Conservation (phyloP, 2,888 invertebrate species). For the Tachina grossa region DNA sequence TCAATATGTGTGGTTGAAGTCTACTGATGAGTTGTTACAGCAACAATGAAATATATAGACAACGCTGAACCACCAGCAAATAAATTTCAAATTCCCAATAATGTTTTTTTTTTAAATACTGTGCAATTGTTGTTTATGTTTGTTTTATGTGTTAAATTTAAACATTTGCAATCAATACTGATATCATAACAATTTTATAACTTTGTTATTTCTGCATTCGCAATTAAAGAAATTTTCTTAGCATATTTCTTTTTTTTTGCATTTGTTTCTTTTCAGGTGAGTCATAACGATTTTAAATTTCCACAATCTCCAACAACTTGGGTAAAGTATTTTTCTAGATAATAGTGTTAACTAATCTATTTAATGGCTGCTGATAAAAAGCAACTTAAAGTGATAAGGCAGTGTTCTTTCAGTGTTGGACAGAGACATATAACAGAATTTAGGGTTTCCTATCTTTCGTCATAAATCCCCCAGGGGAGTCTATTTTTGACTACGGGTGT, state of each 20-base stretch:
- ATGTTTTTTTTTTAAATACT: not conserved
- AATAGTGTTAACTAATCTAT: not conserved
- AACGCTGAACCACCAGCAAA: too few relatives aligned
- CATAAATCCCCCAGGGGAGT: too few relatives aligned
- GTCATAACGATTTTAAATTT: constrained; percentile 24
- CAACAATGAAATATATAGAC: too few relatives aligned
- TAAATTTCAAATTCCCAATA: too few relatives aligned
- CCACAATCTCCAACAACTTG: constrained; percentile 6
- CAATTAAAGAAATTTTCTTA: not conserved
- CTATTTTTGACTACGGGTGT: too few relatives aligned
- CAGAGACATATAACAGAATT: too few relatives aligned
- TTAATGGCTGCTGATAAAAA: not conserved
- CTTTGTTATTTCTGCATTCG: not conserved
- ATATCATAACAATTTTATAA: not conserved
- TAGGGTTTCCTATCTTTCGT: too few relatives aligned
- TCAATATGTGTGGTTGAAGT: too few relatives aligned
- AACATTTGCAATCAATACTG: constrained; percentile 16
- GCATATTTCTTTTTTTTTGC: not conserved
- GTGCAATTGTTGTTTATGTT: constrained; percentile 10
- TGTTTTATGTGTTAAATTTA: constrained; percentile 1
- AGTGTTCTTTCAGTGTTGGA: too few relatives aligned
- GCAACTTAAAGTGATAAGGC: too few relatives aligned
- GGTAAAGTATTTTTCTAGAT: constrained; percentile 1
- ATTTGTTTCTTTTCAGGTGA: constrained; percentile 46
- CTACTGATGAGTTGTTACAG: too few relatives aligned